phyloP scores from a whole-genome alignment of 2,888 invertebrate species.

The Hylaea fasciaria region DNA sequence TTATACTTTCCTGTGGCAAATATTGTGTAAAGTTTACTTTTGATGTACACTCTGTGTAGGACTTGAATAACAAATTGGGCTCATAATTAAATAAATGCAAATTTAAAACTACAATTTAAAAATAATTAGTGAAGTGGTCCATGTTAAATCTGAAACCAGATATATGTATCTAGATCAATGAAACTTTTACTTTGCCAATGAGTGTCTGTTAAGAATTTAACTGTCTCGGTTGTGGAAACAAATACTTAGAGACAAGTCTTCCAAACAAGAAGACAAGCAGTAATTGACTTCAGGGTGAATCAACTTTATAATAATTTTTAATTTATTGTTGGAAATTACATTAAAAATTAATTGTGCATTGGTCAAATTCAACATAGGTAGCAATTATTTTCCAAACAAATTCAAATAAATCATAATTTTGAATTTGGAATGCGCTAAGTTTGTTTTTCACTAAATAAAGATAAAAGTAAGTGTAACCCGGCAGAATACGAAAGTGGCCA shows the following conservation, averaged over 20 bases:
- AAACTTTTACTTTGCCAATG: slow-evolving; percentile 13
- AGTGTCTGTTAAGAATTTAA: slow-evolving; percentile 22
- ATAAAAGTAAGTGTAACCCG: slow-evolving; percentile 46
- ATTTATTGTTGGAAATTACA: slow-evolving; percentile 29
- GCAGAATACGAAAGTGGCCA: slow-evolving; percentile 57
- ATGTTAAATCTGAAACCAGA: background rate
- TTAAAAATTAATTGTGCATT: background rate
- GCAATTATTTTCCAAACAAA: background rate
- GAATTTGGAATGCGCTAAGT: slow-evolving; percentile 5
- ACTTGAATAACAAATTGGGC: no score
- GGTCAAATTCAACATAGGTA: background rate
- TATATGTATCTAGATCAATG: background rate
- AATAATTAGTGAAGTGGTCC: no score
- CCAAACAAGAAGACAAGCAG: slow-evolving; percentile 17
- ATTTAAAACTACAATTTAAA: no score
- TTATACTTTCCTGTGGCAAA: no score
- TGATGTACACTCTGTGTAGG: no score
- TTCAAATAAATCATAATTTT: background rate
- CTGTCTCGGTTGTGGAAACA: slow-evolving; percentile 17
- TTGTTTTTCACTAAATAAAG: slow-evolving; percentile 6
- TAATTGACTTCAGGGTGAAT: slow-evolving; percentile 16
- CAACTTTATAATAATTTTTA: slow-evolving; percentile 28
- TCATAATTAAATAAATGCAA: no score
- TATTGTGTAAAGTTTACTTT: no score
- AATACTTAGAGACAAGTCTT: slow-evolving; percentile 20